phyloP scores from a whole-genome alignment of 2,113 vertebrate species.

The Neolamprologus ventralis region DNA sequence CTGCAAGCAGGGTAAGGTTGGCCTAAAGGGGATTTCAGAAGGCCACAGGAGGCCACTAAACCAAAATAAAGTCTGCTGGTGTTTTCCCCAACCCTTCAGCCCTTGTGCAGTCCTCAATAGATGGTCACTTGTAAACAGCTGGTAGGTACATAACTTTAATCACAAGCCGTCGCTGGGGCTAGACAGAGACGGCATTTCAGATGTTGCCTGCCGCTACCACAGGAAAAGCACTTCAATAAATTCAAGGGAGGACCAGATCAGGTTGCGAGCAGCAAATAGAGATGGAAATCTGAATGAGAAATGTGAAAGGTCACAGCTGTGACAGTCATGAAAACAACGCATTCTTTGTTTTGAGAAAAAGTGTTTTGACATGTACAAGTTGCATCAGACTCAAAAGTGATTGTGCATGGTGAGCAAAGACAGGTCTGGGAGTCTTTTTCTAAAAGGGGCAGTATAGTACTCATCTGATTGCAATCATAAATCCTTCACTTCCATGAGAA shows the following conservation, averaged over 20 bases:
- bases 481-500: background rate
- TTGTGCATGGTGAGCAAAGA: background rate
- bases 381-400: background rate
- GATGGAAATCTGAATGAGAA: slow-evolving; percentile 14
- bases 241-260: background rate
- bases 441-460: background rate
- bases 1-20: background rate
- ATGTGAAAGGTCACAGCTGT: background rate
- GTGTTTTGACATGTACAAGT: background rate
- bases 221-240: slow-evolving; percentile 13
- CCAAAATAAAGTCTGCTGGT: slow-evolving; percentile 32
- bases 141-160: slow-evolving; percentile 15
- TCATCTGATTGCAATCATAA: background rate
- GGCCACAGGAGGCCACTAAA: slow-evolving; percentile 34
- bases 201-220: background rate
- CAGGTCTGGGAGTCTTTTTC: background rate
- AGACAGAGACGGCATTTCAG: background rate
- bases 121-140: slow-evolving; percentile 30
- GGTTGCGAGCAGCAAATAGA: background rate
- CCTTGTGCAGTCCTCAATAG: background rate
- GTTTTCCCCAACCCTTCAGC: slow-evolving; percentile 13
- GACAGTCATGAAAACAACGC: background rate
- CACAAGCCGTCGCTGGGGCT: background rate
- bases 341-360: background rate
- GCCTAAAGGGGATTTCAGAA: slow-evolving; percentile 14